A percentile compares a stretch with the other conserved stretches of the same genome.
These are phyloP conservation scores for Drosophila sordidula DNA, from an alignment of 2,888 invertebrate species.

Conservation along the genomic window DNA sequence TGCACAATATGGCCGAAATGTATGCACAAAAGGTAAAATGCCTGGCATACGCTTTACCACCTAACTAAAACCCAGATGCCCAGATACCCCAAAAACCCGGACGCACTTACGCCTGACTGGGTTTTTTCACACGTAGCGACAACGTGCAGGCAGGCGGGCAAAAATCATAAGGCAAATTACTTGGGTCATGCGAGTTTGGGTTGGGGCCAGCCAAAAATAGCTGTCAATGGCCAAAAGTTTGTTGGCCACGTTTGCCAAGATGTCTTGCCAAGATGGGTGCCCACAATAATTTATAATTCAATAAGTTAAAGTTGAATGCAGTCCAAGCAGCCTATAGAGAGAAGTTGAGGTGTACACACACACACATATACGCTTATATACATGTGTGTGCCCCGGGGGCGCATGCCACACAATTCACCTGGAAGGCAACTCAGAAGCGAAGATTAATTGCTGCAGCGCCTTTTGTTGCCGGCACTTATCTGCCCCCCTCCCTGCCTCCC, in stretches of 20 bases:
- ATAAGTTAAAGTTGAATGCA: slow-evolving; percentile 81
- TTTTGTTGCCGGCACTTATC: slow-evolving; percentile 76
- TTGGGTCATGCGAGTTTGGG: slow-evolving; percentile 52
- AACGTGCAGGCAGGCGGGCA: slow-evolving; percentile 27
- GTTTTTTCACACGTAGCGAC: slow-evolving; percentile 71
- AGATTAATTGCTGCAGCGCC: slow-evolving; percentile 78
- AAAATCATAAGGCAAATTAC: slow-evolving; percentile 75
- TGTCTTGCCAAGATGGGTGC: slow-evolving; percentile 24
- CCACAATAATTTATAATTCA: slow-evolving; percentile 76
- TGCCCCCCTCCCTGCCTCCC: slow-evolving; percentile 24
- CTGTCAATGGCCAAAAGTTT: slow-evolving; percentile 77
- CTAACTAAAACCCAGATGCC: slow-evolving; percentile 22
- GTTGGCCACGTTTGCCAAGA: slow-evolving; percentile 54
- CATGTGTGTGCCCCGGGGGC: slow-evolving; percentile 59
- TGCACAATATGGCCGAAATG: slow-evolving; percentile 57
- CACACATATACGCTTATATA: slow-evolving; percentile 25
- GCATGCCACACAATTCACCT: slow-evolving; percentile 81
- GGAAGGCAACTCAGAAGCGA: slow-evolving; percentile 79
- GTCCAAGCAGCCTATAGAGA: slow-evolving; percentile 40
- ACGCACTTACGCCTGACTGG: slow-evolving; percentile 76
- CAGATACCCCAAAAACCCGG: slow-evolving; percentile 23
- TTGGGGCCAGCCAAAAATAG: slow-evolving; percentile 54
- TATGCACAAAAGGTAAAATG: slow-evolving; percentile 47
- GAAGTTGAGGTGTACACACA: slow-evolving; percentile 9
- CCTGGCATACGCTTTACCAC: slow-evolving; percentile 43